Base-by-base conservation (phyloP, 2,113 vertebrate genomes). In the Lycocorax pyrrhopterus region DNA sequence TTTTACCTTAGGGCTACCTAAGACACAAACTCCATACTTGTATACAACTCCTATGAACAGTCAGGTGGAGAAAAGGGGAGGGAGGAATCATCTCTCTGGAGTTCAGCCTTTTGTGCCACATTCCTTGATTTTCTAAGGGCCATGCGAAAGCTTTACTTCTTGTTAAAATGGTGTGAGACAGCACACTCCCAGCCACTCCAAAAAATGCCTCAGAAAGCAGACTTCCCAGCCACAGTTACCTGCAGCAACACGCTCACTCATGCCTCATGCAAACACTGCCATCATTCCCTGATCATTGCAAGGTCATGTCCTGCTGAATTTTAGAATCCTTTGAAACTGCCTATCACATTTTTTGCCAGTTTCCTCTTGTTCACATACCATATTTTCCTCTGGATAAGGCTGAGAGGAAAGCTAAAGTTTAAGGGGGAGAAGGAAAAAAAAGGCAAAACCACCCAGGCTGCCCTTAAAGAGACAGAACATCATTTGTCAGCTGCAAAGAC, bases 401-500 rank as follows among this genome's bases (percentile, higher is more conserved):
- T 87, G 87, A 91, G 51, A 93, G 60, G 46, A 95, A 96, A 93
- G 53, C 37, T 79, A 29, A 90, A 96, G 82, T 82, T 85, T 87
- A 62, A 81, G 32, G 3, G 5, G 7, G 9, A 4, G 8, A 5
- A 3, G 6, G 9, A 60, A 63, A 22, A 41, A 27, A 33, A 55
- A 69, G 59, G 72, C 64, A 97, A 98, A 98, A 94, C 98, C 98
- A 98, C 98, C 97, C 98, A 98, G 82, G 97, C 93, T 96, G 97
- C 68, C 84, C 94, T 97, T 97, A 96, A 96, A 97, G 95, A 96
- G 93, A 94, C 27, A 97, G 96, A 74, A 75, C 81, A 96, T 95
- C 95, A 98, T 98, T 97, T 97, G 98, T 98, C 98, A 97, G 96
- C 86, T 89, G 95, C 66, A 86, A 96, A 97, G 98, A 98, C 97